phyloP scores from a whole-genome alignment of 2,113 vertebrate species.

The Melanerpes formicivorus region DNA sequence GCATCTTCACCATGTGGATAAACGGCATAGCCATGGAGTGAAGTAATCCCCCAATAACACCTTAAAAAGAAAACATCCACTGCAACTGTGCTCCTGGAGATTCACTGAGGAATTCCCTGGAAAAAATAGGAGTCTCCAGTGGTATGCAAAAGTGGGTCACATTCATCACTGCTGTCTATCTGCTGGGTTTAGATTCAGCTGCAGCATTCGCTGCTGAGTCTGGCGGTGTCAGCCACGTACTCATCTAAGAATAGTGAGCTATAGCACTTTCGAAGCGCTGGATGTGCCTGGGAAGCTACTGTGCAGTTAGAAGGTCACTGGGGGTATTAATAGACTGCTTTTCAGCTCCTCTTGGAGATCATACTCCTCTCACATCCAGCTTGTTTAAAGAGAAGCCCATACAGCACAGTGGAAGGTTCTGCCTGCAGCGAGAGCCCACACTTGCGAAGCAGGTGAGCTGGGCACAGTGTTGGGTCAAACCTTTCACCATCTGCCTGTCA shows the following conservation, averaged over 20 bases:
- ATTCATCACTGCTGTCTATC: not conserved
- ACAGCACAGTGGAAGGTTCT: not conserved
- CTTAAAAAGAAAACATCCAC: slow-evolving; percentile 34
- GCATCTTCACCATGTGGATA: slow-evolving; percentile 22
- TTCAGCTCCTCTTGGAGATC: not conserved
- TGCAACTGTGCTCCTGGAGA: not conserved
- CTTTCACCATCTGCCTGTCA: not conserved
- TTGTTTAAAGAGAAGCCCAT: not conserved
- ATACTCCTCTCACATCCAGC: not conserved
- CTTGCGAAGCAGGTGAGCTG: not conserved
- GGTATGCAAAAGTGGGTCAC: not conserved
- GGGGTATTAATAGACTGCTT: not conserved
- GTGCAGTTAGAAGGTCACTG: not conserved
- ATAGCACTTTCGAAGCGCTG: not conserved
- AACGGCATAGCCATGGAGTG: slow-evolving; percentile 35
- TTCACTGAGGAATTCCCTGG: not conserved
- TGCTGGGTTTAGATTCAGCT: not conserved
- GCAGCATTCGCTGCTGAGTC: not conserved
- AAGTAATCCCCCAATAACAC: slow-evolving; percentile 45
- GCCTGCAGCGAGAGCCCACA: accelerated
- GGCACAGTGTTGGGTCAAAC: not conserved
- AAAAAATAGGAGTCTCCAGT: not conserved
- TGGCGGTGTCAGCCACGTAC: not conserved
- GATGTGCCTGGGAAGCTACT: not conserved
- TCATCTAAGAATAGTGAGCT: not conserved